Conservation (phyloP, 2,888 invertebrate genomes). For the Alloscopus bannaensis region DNA sequence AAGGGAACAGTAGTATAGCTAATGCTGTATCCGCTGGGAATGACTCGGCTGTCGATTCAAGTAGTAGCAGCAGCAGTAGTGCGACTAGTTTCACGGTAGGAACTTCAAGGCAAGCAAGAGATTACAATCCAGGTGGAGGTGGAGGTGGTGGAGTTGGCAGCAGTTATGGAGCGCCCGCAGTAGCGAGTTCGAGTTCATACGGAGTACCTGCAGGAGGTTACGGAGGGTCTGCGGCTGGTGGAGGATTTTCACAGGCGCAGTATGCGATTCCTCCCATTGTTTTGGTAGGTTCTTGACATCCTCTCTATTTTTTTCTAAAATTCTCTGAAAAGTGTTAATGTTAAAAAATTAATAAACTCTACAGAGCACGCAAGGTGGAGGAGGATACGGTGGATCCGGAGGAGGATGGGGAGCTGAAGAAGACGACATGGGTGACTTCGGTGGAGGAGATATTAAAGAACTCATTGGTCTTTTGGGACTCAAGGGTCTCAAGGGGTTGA, state of each 20-base stretch:
- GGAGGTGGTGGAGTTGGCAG: conserved; percentile 29
- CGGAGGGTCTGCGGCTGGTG: conserved; percentile 52
- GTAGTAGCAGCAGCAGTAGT: conserved; percentile 12
- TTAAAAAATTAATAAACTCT: not conserved
- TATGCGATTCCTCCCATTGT: conserved; percentile 72
- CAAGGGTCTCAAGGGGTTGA: conserved; percentile 64
- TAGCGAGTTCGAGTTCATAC: conserved; percentile 43
- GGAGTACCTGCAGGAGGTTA: conserved; percentile 57
- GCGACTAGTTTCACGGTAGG: conserved; percentile 37
- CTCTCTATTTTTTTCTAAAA: not conserved
- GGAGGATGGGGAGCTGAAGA: conserved; percentile 68
- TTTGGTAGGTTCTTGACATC: conserved; percentile 58
- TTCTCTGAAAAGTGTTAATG: not conserved
- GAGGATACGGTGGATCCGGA: conserved; percentile 52
- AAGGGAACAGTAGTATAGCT: not conserved
- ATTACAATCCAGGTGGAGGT: conserved; percentile 65
- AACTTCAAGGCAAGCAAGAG: conserved; percentile 67
- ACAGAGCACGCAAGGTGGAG: conserved; percentile 31
- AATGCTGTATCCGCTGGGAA: no score
- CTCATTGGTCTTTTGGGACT: conserved; percentile 67
- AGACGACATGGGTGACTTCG: conserved; percentile 38
- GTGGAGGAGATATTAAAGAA: conserved; percentile 66
- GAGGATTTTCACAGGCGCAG: conserved; percentile 65
- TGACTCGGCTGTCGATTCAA: not conserved
- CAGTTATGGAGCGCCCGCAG: conserved; percentile 38